Evolutionary conservation across 2,888 invertebrate genomes (phyloP), one percentile per base, ranked within the genome.

Genomic region (Hydraecia micacea): DNA sequence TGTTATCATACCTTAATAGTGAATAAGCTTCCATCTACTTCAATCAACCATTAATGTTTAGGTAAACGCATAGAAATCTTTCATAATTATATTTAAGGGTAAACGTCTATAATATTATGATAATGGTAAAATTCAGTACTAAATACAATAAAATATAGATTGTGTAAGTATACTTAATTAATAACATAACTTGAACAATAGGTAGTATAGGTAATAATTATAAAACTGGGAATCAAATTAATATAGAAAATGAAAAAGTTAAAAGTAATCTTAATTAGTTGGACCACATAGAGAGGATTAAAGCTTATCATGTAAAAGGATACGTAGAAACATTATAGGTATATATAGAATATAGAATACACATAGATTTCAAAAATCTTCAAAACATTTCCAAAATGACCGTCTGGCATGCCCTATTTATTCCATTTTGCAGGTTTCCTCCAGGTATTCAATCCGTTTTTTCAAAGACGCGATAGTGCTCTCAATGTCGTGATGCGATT

Each of bases 391-490:
- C 65, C 74, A 70, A 78, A 76, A 76, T 42, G 1, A 25, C 65
- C 11, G 7, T 46, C 21, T 49, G 4, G 7, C 15, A 21, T 28
- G 55, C 2, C 32, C 4, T 46, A 42, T 81, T 94, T 95, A 86
- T 92, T 94, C 18, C 81, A 90, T 46, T 90, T 92, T 87, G 87
- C 94, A 92, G 86, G 91, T 90, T 87, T 94, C 89, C 87, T 96
- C 91, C 80, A 96, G 78, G 86, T 90, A 86, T 89, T 93, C 84
- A 74, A 96, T 91, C 21, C 94, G 92, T 67, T 92, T 91, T 77
- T 93, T 92, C 32, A 96, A 86, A 32, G 88, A 81, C 1, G 90
- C 87, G 6, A 96, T 87, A 1, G 92, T 92, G 66, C 87, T 88
- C 49, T 90, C 83, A 13, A 96, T 84, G 42, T 92, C 86, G 7